Evolutionary conservation across 37 sponge, comb jelly and placozoan genomes (phyloP).

Genomic region (Beroe ovata): DNA sequence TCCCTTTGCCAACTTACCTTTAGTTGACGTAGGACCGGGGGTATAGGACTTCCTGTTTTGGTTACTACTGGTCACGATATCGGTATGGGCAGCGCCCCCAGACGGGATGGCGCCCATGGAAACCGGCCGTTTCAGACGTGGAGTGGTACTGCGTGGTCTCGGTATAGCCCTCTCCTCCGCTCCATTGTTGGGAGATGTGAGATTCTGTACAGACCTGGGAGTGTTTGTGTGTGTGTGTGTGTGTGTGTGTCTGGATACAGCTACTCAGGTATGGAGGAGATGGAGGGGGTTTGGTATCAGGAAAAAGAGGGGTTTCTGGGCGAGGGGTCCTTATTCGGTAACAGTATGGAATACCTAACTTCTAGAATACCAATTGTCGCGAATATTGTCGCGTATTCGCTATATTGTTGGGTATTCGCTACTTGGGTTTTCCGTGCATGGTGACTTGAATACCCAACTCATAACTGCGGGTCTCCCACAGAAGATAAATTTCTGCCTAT

Average conservation of each 20-base stretch:
- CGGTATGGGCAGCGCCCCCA: background rate
- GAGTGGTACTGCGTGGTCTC: constrained; percentile 34
- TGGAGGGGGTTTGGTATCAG: background rate
- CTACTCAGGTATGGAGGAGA: background rate
- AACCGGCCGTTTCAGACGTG: constrained; percentile 20
- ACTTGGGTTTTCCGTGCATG: no score
- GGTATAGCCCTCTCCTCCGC: background rate
- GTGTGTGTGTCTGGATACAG: no score
- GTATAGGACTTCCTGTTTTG: background rate
- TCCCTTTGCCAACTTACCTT: constrained; percentile 54
- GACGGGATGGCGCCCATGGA: constrained; percentile 53
- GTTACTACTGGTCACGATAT: background rate
- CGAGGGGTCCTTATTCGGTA: no score
- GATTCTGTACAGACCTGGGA: constrained; percentile 1
- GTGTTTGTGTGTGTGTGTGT: no score
- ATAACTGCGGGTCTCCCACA: no score
- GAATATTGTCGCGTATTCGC: no score
- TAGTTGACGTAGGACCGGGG: background rate
- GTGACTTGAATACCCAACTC: no score
- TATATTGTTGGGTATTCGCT: no score
- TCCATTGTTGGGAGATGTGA: background rate
- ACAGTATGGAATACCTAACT: no score
- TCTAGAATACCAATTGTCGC: no score
- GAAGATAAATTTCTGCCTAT: no score
- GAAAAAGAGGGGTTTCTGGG: background rate